Base-by-base conservation (phyloP, 2,888 invertebrate genomes). In the Tiliacea aurago region DNA sequence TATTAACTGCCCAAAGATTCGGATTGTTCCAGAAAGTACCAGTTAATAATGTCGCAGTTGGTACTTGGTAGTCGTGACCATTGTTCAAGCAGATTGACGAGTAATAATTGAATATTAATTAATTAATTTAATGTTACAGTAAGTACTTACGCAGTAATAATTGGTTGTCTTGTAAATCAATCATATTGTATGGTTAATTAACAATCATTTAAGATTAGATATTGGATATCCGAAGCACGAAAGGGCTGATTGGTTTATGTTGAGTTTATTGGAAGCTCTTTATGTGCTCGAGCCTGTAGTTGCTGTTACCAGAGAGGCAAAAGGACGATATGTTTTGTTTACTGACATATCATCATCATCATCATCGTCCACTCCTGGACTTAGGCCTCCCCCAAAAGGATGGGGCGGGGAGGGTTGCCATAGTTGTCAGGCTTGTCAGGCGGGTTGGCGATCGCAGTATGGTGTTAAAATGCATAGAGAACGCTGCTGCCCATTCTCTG, bases 201-300 rank as follows among this genome's bases (percentile, higher is more conserved):
- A 51, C 41, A n/a, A 64, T 76, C 69, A 64, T 70, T 76, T 65
- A 37, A 61, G 59, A 65, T 81, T 56, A 55, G 64, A 55, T 61
- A 81, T 70, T 70, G 0, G 41, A 81, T 78, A 81, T 64, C 28
- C 23, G 49, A 81, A 76, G 58, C 59, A 62, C 55, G 20, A 23
- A 28, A 37, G 9, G 15, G 49, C 49, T 76, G 69, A 76, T 75
- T 80, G 37, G 15, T 64, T 64, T 20, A 45, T 33, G 80, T 51
- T 51, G 20, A 59, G 43, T 45, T 79, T 73, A 77, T 62, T 23
- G 1, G 59, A 78, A 76, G 63, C 58, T 56, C 41, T 37, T 1
- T 11, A 45, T n/a, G 37, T 43, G 28, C 7, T n/a, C n/a, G n/a
- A n/a, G n/a, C n/a, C n/a, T 28, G 18, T 51, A n/a, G 43, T 70